Conservation (phyloP, 2,113 vertebrate species). For the Channa maculata region DNA sequence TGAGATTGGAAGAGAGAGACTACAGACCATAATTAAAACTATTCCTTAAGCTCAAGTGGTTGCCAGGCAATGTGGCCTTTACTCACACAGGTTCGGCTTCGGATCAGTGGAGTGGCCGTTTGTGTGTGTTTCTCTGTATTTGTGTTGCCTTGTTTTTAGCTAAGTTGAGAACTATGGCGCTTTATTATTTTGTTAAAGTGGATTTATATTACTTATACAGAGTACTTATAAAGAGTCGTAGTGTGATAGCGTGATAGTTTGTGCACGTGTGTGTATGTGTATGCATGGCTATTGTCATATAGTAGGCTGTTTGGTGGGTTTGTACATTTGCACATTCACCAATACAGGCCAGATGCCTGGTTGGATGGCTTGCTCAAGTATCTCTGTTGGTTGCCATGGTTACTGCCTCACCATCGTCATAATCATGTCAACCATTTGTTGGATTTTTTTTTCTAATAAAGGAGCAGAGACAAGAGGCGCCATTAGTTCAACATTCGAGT, state of each 20-base stretch:
- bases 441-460: constrained; percentile 84
- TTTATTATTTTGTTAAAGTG: background rate
- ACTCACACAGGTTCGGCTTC: constrained; percentile 51
- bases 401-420: constrained; percentile 80
- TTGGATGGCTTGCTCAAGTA: constrained; percentile 82
- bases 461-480: constrained; percentile 78
- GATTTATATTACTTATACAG: background rate
- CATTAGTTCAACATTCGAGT: constrained; percentile 19
- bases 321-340: constrained; percentile 70
- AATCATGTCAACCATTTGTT: constrained; percentile 85
- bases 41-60: constrained; percentile 73
- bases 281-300: constrained; percentile 10
- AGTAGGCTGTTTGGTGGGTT: constrained; percentile 37
- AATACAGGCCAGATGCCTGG: constrained; percentile 82
- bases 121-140: constrained; percentile 1
- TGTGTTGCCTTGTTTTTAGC: background rate
- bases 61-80: constrained; percentile 80
- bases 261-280: background rate
- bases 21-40: constrained; percentile 80
- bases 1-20: constrained; percentile 58
- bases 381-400: constrained; percentile 88
- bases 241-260: background rate
- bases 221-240: background rate
- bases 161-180: background rate
- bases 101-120: constrained; percentile 4